Conservation (phyloP, 2,113 vertebrate genomes). For the Athene noctua region DNA sequence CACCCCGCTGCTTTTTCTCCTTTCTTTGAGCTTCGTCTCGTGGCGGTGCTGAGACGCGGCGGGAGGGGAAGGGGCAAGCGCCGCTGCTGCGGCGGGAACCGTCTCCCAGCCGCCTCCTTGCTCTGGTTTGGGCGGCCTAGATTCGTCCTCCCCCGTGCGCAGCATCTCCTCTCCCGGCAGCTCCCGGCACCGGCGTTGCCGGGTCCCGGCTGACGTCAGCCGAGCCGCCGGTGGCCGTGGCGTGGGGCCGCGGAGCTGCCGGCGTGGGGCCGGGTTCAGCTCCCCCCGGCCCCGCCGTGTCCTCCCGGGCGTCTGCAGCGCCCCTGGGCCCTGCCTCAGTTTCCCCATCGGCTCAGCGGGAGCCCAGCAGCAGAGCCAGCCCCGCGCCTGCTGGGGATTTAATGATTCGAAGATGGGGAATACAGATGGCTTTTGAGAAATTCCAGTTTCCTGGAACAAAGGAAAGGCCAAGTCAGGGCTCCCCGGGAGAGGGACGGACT, state of each 20-base stretch:
- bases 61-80: not conserved
- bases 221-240: not conserved
- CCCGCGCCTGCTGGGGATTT: accelerated
- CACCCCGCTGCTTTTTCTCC: not conserved
- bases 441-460: not conserved
- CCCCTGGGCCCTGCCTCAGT: not conserved
- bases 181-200: not conserved
- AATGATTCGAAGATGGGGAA: not conserved
- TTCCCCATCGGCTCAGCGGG: not conserved
- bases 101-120: not conserved
- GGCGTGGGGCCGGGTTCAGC: not conserved
- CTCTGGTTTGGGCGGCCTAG: conserved; percentile 6
- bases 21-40: not conserved
- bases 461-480: not conserved
- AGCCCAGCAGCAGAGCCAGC: not conserved
- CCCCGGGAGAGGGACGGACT: not conserved
- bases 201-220: not conserved
- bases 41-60: not conserved
- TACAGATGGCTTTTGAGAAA: not conserved
- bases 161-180: not conserved
- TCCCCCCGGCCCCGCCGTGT: not conserved
- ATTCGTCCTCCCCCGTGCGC: not conserved
- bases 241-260: not conserved
- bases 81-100: not conserved
- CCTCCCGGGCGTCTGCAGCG: no score